Conservation (phyloP, 2,113 vertebrate genomes). For the Synodontis membranacea region DNA sequence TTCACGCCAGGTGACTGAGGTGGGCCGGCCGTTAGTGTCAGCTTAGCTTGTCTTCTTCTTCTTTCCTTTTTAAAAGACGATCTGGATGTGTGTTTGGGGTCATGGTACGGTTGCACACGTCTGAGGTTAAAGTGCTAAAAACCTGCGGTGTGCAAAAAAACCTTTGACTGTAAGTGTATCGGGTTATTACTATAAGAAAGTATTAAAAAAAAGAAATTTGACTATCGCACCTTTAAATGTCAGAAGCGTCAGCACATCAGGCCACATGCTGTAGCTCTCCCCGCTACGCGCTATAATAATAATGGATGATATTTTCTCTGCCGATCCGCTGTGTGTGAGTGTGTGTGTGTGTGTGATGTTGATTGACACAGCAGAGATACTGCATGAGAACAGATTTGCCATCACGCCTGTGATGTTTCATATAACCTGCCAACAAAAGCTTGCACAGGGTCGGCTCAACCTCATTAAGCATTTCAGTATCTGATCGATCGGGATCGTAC, state of each 20-base stretch:
- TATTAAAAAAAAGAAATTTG: not conserved
- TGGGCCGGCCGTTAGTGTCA: too few relatives aligned
- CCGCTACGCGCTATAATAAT: not conserved
- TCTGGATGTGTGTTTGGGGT: too few relatives aligned
- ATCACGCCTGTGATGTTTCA: not conserved
- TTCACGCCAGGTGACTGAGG: too few relatives aligned
- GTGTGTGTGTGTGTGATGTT: not conserved
- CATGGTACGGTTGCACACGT: too few relatives aligned
- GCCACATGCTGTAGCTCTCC: not conserved
- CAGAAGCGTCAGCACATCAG: not conserved
- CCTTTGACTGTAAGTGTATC: too few relatives aligned
- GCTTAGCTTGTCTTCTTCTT: too few relatives aligned
- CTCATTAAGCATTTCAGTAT: not conserved
- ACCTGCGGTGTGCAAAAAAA: too few relatives aligned
- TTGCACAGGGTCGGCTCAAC: not conserved
- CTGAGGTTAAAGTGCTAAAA: too few relatives aligned
- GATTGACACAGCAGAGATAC: not conserved
- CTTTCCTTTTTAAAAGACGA: too few relatives aligned
- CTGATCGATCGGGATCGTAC: not conserved
- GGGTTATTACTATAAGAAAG: not conserved
- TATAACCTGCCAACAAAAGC: not conserved
- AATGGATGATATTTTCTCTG: not conserved
- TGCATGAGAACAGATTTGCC: not conserved
- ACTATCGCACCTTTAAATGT: not conserved
- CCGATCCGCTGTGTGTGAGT: not conserved